Conservation (phyloP, 2,797 vertebrate genomes). For the Crocidura indochinensis region DNA sequence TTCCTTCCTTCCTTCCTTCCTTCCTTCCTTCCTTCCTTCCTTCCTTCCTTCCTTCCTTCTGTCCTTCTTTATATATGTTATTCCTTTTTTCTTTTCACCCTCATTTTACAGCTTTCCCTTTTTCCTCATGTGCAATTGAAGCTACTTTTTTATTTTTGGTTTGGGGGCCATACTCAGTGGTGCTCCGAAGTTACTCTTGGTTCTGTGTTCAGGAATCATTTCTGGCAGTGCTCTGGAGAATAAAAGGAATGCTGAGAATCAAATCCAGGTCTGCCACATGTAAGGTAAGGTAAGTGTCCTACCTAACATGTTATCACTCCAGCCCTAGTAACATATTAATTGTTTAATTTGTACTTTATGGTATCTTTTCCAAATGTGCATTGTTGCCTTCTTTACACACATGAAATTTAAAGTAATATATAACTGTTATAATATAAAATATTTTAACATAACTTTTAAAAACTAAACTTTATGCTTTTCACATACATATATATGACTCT, state of each 20-base stretch:
- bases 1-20: background rate
- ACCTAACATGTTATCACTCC: too few relatives aligned
- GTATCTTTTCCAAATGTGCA: background rate
- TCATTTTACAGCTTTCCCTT: background rate
- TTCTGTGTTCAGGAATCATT: too few relatives aligned
- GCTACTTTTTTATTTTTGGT: too few relatives aligned
- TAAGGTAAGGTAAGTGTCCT: too few relatives aligned
- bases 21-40: too few relatives aligned
- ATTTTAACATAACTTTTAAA: background rate
- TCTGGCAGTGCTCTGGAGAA: too few relatives aligned
- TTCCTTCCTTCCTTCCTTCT: background rate
- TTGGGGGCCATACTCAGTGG: too few relatives aligned
- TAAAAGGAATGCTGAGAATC: too few relatives aligned
- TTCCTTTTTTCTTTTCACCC: background rate
- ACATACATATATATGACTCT: background rate
- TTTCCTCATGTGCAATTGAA: background rate
- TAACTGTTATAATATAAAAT: background rate
- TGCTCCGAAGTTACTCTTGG: too few relatives aligned
- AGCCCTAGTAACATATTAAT: background rate
- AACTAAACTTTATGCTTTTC: conserved; percentile 43
- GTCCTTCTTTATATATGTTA: background rate
- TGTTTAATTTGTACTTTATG: background rate
- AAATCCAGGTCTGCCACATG: too few relatives aligned
- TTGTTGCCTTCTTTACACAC: background rate
- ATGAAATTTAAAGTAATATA: conserved; percentile 25